Evolutionary conservation across 2,113 vertebrate species (phyloP).

Genomic region (Alaudala cheleensis): DNA sequence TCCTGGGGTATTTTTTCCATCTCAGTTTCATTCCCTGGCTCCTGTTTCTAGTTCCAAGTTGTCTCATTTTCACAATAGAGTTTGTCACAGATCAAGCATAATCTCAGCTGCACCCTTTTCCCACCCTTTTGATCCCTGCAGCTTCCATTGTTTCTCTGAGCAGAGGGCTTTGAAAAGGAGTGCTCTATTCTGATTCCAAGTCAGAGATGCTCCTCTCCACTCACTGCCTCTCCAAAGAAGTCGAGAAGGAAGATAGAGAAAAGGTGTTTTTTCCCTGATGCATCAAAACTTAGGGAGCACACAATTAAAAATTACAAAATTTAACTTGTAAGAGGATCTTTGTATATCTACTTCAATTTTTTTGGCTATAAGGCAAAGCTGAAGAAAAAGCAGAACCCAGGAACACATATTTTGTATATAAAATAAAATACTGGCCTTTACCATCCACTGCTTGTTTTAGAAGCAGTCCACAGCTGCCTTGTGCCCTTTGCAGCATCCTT

Average conservation of each 20-base stretch:
- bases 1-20: not conserved
- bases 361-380: not conserved
- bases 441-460: not conserved
- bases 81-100: not conserved
- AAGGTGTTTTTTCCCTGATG: not conserved
- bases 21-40: not conserved
- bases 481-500: not conserved
- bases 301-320: not conserved
- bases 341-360: not conserved
- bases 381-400: not conserved
- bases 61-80: not conserved
- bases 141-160: not conserved
- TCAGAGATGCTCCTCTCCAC: not conserved
- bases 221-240: not conserved
- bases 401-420: not conserved
- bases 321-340: not conserved
- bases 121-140: not conserved
- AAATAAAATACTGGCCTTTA: not conserved
- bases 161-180: not conserved
- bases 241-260: not conserved
- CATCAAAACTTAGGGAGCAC: not conserved
- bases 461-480: not conserved
- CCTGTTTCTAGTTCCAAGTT: not conserved
- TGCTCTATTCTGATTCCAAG: not conserved
- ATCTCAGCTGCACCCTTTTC: not conserved